Evolutionary conservation across 2,797 vertebrate genomes (phyloP).

Genomic region (Podargus strigoides): DNA sequence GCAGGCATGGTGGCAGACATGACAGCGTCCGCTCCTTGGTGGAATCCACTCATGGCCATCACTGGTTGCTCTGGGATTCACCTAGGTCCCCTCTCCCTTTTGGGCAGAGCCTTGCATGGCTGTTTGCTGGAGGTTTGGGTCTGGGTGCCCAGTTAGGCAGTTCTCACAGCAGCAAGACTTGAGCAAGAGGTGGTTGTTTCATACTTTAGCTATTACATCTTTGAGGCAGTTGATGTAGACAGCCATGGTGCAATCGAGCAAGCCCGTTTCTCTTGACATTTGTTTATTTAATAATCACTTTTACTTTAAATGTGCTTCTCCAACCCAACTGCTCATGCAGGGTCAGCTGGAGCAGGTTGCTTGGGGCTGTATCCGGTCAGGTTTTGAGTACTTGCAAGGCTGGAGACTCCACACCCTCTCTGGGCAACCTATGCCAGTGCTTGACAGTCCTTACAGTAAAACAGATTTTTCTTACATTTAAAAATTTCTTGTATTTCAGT

Average conservation of each 20-base stretch:
- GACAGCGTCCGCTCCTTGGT: neutral
- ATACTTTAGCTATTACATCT: neutral
- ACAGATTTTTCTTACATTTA: neutral
- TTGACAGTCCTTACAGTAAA: neutral
- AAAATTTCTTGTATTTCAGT: neutral
- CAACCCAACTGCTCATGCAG: neutral
- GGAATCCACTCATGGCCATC: neutral
- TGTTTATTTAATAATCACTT: neutral
- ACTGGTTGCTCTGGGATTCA: neutral
- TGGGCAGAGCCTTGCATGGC: neutral
- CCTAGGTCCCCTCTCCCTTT: neutral
- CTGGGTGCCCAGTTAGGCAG: neutral
- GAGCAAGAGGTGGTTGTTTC: neutral
- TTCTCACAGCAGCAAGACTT: neutral
- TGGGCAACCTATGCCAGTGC: neutral
- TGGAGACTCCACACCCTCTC: neutral
- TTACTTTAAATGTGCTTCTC: neutral
- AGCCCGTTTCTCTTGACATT: neutral
- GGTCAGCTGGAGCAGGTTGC: neutral
- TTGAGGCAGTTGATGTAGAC: neutral
- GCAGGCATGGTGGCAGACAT: neutral
- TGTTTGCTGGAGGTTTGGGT: neutral
- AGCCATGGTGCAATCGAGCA: neutral
- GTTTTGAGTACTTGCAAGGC: neutral
- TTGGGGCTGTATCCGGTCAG: accelerated